A percentile compares a stretch with the other conserved stretches of the same genome.
Evolutionary conservation across 2,888 invertebrate genomes (phyloP).

Genomic region (Melikaiella ostensackeni): DNA sequence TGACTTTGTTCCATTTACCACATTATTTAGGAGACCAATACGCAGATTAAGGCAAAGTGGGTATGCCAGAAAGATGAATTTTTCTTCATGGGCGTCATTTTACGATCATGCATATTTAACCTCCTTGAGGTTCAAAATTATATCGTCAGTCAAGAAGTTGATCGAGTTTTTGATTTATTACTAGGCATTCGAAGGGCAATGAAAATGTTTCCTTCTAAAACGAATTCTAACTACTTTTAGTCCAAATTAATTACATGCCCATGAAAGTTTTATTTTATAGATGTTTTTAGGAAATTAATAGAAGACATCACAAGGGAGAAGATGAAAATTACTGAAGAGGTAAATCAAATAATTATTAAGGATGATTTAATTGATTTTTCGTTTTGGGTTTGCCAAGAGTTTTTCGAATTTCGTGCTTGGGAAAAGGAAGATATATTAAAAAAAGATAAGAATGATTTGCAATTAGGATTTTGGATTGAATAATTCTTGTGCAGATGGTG

Average conservation of each 20-base stretch:
- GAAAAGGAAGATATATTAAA: no score
- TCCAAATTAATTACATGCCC: background rate
- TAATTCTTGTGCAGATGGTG: no score
- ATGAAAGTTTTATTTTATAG: background rate
- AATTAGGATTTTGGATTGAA: no score
- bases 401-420: background rate
- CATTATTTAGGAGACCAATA: slow-evolving; percentile 29
- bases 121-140: slow-evolving; percentile 46
- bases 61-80: slow-evolving; percentile 38
- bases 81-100: slow-evolving; percentile 46
- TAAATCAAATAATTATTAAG: background rate
- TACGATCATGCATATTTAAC: slow-evolving; percentile 50
- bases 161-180: slow-evolving; percentile 51
- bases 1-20: slow-evolving; percentile 28
- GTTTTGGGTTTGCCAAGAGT: background rate
- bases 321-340: background rate
- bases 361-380: background rate
- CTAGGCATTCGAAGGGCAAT: slow-evolving; percentile 38
- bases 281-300: background rate
- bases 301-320: background rate
- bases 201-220: background rate
- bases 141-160: slow-evolving; percentile 42
- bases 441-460: no score
- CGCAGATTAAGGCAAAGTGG: slow-evolving; percentile 34
- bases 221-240: background rate